A percentile compares a stretch with the other conserved stretches of the same genome.
Evolutionary conservation across 2,888 invertebrate species (phyloP).

Genomic region (Philopedon plagiatum): DNA sequence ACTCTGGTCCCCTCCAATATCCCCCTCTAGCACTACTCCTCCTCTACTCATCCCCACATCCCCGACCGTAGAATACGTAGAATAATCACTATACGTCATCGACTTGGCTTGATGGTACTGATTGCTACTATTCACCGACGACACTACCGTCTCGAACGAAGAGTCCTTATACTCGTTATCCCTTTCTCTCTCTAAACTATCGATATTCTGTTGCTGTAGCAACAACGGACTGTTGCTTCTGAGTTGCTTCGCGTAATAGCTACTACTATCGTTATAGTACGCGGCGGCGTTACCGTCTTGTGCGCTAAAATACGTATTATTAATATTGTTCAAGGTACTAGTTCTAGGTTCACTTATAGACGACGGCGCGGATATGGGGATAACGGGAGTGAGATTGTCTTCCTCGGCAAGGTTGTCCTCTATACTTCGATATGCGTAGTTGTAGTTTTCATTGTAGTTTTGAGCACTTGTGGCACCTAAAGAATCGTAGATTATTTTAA

Average conservation of each 20-base stretch:
- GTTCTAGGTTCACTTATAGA: constrained; percentile 49
- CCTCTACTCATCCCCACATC: constrained; percentile 12
- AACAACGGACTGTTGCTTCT: constrained; percentile 37
- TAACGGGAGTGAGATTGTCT: constrained; percentile 43
- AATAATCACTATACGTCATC: constrained; percentile 55
- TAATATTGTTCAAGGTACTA: constrained; percentile 40
- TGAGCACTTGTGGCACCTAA: constrained; percentile 64
- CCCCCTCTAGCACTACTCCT: neutral
- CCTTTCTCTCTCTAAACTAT: constrained; percentile 72
- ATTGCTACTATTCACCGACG: constrained; percentile 67
- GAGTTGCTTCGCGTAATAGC: constrained; percentile 46
- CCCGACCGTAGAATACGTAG: constrained; percentile 41
- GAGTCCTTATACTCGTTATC: constrained; percentile 73
- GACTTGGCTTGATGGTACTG: constrained; percentile 65
- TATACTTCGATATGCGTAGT: constrained; percentile 79
- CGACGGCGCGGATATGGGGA: constrained; percentile 39
- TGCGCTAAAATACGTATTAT: constrained; percentile 42
- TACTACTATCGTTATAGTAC: constrained; percentile 30
- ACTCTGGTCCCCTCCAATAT: constrained; percentile 52
- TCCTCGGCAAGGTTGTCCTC: constrained; percentile 72
- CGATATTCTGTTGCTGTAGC: constrained; percentile 67
- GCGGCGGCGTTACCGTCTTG: constrained; percentile 48
- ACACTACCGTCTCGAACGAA: constrained; percentile 72
- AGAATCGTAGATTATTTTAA: neutral
- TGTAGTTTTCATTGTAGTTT: constrained; percentile 79